Base-by-base conservation (phyloP, 2,113 vertebrate genomes). In the Panthera leo region DNA sequence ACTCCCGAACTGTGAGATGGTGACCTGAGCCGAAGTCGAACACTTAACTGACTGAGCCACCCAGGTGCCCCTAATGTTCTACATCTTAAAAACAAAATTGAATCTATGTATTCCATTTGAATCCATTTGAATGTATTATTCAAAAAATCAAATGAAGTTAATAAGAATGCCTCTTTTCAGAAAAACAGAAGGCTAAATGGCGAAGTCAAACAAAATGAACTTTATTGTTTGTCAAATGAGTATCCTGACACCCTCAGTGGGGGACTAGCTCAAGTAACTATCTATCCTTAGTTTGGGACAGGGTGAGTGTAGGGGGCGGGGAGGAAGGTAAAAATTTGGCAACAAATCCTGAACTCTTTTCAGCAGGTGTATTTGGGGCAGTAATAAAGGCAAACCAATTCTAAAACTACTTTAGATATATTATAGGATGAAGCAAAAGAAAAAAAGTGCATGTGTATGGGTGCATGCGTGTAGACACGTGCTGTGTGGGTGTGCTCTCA, bases 141-240 rank as follows among this genome's bases (percentile, higher is more conserved):
- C 27, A 61, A 75, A 75, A 75, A 88, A 39, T 63, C 48, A 48
- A 84, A 63, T n/a, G 36, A 63, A 84, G 36, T 65, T 39, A 45
- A 36, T 36, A 75, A 51, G n/a, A 75, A 65, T 75, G 55, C 10
- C 55, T 51, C 39, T 51, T 76, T 53, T 53, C 15, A 34, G 45
- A 45, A 39, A 76, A 65, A 93, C 31, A 51, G 39, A 85, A 85
- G 67, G 42, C n/a, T 76, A 67, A 75, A 75, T 10, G 6, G 25
- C 34, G 55, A 55, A 90, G 42, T 58, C 42, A 42, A 76, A 89
- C 5, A 88, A 53, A 88, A 89, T 21, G 68, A 89, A 89, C 11
- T 18, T 89, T 34, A 75, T 31, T 13, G 14, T 34, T 15, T 61
- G 70, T 45, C 53, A 75, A 45, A 76, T 42, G 18, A 39, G 15